A percentile compares a stretch with the other conserved stretches of the same genome.
These are phyloP conservation scores for Anabas testudineus DNA, from an alignment of 2,797 vertebrate species.

Conservation along the genomic window DNA sequence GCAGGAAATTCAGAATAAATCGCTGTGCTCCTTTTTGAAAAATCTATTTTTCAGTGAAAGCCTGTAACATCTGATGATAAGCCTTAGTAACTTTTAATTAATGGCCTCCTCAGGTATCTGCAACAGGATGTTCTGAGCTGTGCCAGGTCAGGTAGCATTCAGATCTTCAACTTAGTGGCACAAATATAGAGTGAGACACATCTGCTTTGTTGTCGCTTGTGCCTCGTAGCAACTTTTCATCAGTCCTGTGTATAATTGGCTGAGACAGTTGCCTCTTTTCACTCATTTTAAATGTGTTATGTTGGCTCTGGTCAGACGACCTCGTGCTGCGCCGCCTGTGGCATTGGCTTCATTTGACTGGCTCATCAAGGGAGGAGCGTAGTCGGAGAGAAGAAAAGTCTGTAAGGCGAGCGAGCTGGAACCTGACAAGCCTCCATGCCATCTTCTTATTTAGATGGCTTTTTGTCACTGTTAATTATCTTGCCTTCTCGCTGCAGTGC, in stretches of 20 bases:
- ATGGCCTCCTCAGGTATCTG: constrained; percentile 3
- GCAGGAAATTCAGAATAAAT: not conserved
- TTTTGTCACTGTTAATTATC: constrained; percentile 83
- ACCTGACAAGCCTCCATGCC: constrained; percentile 59
- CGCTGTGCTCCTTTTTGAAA: not conserved
- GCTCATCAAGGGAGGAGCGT: constrained; percentile 38
- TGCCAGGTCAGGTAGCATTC: constrained; percentile 41
- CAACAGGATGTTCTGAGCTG: constrained; percentile 6
- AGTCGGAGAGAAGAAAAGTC: constrained; percentile 33
- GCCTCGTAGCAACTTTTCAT: constrained; percentile 58
- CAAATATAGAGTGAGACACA: constrained; percentile 26
- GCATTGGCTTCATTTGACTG: constrained; percentile 57
- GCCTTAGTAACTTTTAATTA: not conserved
- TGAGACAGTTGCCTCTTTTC: constrained; percentile 47
- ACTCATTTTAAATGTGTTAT: constrained; percentile 51
- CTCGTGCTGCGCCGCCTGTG: constrained; percentile 35
- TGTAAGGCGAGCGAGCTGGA: constrained; percentile 46
- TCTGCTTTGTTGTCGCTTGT: constrained; percentile 36
- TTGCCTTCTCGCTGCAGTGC: constrained; percentile 54
- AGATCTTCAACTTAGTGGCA: constrained; percentile 40
- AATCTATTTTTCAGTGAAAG: not conserved
- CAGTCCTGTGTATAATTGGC: constrained; percentile 53
- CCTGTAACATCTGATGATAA: not conserved
- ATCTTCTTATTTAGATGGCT: constrained; percentile 70
- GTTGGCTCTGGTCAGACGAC: constrained; percentile 41